phyloP scores from a whole-genome alignment of 2,888 invertebrate genomes.

The Limenitis camilla region DNA sequence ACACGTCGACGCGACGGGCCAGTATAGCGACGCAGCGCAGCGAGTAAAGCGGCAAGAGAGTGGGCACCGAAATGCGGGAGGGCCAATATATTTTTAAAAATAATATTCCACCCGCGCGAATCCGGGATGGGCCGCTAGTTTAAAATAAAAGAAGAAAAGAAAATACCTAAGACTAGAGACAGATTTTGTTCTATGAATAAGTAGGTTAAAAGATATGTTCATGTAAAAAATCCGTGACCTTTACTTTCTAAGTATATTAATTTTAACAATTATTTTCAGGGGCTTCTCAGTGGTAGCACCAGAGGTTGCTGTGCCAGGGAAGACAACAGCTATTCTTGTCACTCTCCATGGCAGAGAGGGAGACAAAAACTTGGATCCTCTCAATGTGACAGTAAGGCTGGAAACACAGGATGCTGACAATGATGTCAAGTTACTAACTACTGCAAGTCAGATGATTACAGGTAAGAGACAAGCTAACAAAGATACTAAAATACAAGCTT shows the following conservation, averaged over 20 bases:
- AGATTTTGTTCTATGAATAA: too few species aligned
- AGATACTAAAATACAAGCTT: neutral
- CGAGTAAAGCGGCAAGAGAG: too few species aligned
- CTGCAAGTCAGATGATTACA: conserved; percentile 67
- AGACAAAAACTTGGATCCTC: conserved; percentile 56
- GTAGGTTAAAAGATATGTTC: too few species aligned
- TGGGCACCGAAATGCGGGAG: too few species aligned
- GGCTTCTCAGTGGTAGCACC: conserved; percentile 80
- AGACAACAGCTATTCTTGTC: conserved; percentile 78
- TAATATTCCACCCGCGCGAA: too few species aligned
- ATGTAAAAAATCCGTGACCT: too few species aligned
- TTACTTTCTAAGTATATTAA: neutral
- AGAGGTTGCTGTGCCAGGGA: conserved; percentile 78
- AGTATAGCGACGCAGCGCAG: too few species aligned
- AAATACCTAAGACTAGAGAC: too few species aligned
- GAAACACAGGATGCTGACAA: conserved; percentile 65
- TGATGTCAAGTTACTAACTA: conserved; percentile 57
- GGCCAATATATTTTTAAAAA: too few species aligned
- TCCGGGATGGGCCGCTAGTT: too few species aligned
- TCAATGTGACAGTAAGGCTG: conserved; percentile 76
- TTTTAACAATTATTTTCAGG: conserved; percentile 47
- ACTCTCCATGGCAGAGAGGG: conserved; percentile 72
- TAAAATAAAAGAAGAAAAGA: too few species aligned
- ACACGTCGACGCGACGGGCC: too few species aligned
- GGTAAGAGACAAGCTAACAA: conserved; percentile 40